Conservation (phyloP, 1,140 invertebrate species). For the Drosophila hydei region DNA sequence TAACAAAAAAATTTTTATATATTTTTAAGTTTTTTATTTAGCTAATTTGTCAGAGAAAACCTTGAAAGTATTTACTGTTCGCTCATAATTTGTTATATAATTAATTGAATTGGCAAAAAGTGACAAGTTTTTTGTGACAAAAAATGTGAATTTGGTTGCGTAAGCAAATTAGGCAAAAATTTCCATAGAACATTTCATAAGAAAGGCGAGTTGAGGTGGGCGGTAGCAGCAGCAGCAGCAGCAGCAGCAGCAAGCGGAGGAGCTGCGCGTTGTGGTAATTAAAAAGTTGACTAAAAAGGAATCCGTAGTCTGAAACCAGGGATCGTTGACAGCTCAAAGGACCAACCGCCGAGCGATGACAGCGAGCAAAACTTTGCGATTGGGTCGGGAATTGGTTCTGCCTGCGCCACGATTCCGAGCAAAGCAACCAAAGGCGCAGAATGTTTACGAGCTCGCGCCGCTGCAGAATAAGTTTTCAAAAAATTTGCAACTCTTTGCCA, state of each 20-base stretch:
- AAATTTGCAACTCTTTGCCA: slow-evolving; percentile 65
- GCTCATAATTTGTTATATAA: slow-evolving; percentile 65
- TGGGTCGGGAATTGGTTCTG: slow-evolving; percentile 22
- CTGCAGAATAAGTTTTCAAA: slow-evolving; percentile 69
- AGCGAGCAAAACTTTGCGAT: slow-evolving; percentile 60
- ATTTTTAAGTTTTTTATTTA: too few species aligned
- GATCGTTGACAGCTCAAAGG: slow-evolving; percentile 23
- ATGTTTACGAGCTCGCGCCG: slow-evolving; percentile 34
- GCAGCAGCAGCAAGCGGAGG: slow-evolving; percentile 23
- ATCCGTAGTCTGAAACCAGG: slow-evolving; percentile 3
- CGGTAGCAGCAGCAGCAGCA: not conserved
- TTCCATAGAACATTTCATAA: slow-evolving; percentile 65
- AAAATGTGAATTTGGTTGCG: slow-evolving; percentile 38
- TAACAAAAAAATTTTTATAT: too few species aligned
- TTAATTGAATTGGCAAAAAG: slow-evolving; percentile 63
- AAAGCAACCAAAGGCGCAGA: slow-evolving; percentile 10
- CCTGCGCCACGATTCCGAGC: not conserved
- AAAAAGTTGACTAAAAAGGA: slow-evolving; percentile 67
- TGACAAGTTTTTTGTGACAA: slow-evolving; percentile 38
- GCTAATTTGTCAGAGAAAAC: not conserved
- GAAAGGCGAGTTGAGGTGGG: slow-evolving; percentile 41
- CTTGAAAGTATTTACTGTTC: slow-evolving; percentile 4
- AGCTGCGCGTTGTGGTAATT: slow-evolving; percentile 62
- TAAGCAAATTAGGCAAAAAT: slow-evolving; percentile 64
- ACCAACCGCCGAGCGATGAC: slow-evolving; percentile 37